These are phyloP conservation scores for Larimichthys polyactis DNA, from an alignment of 2,113 vertebrate genomes.

Conservation along the genomic window DNA sequence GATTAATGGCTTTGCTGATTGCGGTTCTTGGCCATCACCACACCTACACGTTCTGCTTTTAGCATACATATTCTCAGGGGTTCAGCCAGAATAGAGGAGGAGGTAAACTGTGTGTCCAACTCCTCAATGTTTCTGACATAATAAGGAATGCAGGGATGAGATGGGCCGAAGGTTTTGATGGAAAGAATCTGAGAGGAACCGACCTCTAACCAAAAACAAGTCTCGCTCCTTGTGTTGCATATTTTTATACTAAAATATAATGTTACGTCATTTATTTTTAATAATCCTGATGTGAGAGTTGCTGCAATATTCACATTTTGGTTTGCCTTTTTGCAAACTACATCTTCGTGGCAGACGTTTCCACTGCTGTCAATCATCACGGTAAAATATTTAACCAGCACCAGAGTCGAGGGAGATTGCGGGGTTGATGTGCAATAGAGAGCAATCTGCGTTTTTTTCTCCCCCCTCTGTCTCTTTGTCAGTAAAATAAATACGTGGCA, in stretches of 20 bases:
- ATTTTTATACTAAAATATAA: not conserved
- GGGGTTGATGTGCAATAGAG: conserved; percentile 7
- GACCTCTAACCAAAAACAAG: not conserved
- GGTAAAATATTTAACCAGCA: conserved; percentile 5
- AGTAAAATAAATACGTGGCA: conserved; percentile 30
- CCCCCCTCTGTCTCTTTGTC: conserved; percentile 20
- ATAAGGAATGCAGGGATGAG: not conserved
- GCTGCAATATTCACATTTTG: not conserved
- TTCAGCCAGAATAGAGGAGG: conserved; percentile 30
- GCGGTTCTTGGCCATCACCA: conserved; percentile 62
- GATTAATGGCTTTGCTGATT: conserved; percentile 79
- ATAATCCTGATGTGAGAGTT: not conserved
- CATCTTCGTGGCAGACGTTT: conserved; percentile 1
- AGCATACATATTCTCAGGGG: conserved; percentile 52
- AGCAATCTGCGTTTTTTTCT: conserved; percentile 13
- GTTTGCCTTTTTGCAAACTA: not conserved
- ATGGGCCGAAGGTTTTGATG: not conserved
- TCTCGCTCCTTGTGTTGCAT: not conserved
- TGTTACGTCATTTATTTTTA: not conserved
- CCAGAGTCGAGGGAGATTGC: not conserved
- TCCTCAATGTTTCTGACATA: conserved; percentile 17
- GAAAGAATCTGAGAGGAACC: not conserved
- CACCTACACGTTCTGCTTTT: conserved; percentile 62
- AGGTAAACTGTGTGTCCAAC: conserved; percentile 10
- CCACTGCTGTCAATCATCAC: not conserved